Evolutionary conservation across 2,888 invertebrate species (phyloP).

Genomic region (Flabesymbios commensalis): DNA sequence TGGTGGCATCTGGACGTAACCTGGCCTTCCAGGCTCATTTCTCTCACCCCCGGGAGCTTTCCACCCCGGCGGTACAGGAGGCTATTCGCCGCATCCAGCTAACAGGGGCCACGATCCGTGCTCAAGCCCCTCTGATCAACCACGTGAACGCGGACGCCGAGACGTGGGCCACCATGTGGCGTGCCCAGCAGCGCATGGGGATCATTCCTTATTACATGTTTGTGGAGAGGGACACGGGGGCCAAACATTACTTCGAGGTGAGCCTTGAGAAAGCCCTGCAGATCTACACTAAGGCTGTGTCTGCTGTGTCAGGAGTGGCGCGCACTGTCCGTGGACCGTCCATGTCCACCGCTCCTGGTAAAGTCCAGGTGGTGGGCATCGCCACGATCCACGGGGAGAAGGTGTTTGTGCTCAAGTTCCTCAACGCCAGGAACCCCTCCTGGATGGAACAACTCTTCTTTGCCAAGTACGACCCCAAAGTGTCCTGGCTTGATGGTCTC

Average conservation of each 20-base stretch:
- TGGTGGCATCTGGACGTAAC: too few species aligned
- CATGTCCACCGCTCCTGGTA: constrained; percentile 14
- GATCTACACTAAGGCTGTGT: constrained; percentile 8
- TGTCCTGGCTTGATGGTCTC: constrained; percentile 14
- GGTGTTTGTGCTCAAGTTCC: constrained; percentile 15
- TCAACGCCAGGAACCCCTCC: constrained; percentile 11
- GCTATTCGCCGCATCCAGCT: too few species aligned
- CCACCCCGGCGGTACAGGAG: too few species aligned
- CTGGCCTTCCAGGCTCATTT: too few species aligned
- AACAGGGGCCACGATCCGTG: too few species aligned
- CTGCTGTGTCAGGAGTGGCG: constrained; percentile 2
- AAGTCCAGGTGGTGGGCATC: constrained; percentile 14
- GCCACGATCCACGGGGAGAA: constrained; percentile 5
- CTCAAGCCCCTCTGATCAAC: too few species aligned
- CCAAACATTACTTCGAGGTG: constrained; percentile 21
- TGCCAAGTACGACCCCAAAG: constrained; percentile 13
- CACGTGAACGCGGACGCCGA: too few species aligned
- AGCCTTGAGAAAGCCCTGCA: constrained; percentile 3
- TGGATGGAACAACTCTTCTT: constrained; percentile 13
- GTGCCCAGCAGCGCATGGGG: too few species aligned
- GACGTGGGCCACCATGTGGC: too few species aligned
- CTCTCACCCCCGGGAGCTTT: too few species aligned
- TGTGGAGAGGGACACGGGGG: too few species aligned
- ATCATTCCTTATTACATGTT: too few species aligned
- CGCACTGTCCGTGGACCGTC: constrained; percentile 17